Conservation (phyloP, 2,113 vertebrate genomes). For the Larimichthys polyactis region DNA sequence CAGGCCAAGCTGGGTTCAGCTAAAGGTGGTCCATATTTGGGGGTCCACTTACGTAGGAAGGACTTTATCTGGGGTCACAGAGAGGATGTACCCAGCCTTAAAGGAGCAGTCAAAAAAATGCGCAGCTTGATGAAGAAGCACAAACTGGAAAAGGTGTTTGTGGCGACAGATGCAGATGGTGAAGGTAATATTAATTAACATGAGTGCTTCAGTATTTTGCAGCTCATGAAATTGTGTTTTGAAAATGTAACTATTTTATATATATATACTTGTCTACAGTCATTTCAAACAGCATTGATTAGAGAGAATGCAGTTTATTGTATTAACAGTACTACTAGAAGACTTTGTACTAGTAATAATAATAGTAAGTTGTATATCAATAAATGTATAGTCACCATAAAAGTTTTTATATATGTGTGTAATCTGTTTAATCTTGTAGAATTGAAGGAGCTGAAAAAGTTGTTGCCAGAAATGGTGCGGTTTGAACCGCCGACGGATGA, state of each 20-base stretch:
- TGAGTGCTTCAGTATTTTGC: not conserved
- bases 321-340: not conserved
- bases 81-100: slow-evolving; percentile 93
- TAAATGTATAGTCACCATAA: not conserved
- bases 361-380: not conserved
- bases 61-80: slow-evolving; percentile 98
- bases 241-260: not conserved
- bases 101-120: slow-evolving; percentile 89
- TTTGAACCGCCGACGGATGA: slow-evolving; percentile 91
- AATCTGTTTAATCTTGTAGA: slow-evolving; percentile 79
- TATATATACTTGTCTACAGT: not conserved
- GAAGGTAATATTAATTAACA: slow-evolving; percentile 83
- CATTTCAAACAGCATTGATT: not conserved
- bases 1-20: slow-evolving; percentile 89
- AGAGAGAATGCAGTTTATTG: not conserved
- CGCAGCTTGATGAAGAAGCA: slow-evolving; percentile 88
- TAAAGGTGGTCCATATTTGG: slow-evolving; percentile 92
- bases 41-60: slow-evolving; percentile 92
- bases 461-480: slow-evolving; percentile 91
- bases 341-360: not conserved
- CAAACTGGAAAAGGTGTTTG: slow-evolving; percentile 89
- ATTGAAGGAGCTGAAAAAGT: slow-evolving; percentile 83
- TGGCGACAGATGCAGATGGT: slow-evolving; percentile 93
- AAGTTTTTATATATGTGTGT: not conserved
- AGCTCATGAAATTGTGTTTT: not conserved